Conservation (phyloP, 2,797 vertebrate species). For the Botia almorhae region DNA sequence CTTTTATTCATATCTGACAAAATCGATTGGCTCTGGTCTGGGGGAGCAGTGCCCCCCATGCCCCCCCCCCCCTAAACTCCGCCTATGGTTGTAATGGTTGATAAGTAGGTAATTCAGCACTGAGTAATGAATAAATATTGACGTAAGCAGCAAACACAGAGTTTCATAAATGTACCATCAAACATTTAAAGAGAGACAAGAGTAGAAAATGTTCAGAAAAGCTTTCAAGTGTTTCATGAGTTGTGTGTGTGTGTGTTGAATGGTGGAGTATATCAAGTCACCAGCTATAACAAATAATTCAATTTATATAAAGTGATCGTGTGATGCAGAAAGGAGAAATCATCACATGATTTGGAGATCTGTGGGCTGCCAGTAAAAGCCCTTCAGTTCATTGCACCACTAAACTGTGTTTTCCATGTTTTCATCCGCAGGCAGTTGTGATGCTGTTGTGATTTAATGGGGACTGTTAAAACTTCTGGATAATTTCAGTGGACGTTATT, state of each 20-base stretch:
- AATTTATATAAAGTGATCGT: conserved; percentile 24
- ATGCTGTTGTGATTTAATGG: background rate
- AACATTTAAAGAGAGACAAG: background rate
- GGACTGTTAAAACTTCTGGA: too few species aligned
- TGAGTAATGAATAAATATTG: conserved; percentile 48
- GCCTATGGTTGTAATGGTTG: too few species aligned
- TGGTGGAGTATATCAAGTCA: too few species aligned
- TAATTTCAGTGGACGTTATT: too few species aligned
- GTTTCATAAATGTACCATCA: conserved; percentile 16
- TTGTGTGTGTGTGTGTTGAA: background rate
- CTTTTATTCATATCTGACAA: too few species aligned
- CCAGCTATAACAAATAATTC: too few species aligned
- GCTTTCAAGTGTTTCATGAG: conserved; percentile 36
- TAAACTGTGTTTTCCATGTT: background rate
- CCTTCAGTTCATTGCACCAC: background rate
- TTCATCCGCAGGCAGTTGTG: background rate
- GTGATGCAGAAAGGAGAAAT: background rate
- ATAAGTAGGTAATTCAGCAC: too few species aligned
- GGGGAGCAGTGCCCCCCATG: too few species aligned
- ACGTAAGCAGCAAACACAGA: conserved; percentile 28
- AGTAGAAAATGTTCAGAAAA: conserved; percentile 17
- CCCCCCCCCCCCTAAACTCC: too few species aligned
- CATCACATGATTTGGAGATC: conserved; percentile 1
- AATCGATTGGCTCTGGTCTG: too few species aligned
- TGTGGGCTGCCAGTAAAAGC: background rate